phyloP scores from a whole-genome alignment of 64 coral and sea anemone genomes.

The Porites australiensis region DNA sequence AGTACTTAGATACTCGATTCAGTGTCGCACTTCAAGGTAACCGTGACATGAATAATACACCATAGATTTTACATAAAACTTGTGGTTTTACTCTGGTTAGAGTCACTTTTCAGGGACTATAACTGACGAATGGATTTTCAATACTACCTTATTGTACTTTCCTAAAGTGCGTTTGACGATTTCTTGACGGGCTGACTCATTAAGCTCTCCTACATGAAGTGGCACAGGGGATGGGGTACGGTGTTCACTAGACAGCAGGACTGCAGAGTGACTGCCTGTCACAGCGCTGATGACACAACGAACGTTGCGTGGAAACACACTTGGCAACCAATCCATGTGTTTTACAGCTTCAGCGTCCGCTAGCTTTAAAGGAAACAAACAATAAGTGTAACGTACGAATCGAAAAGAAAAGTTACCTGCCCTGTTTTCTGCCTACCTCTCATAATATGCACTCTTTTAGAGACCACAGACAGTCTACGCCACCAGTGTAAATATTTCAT shows the following conservation, averaged over 20 bases:
- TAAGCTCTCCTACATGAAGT: slow-evolving; percentile 52
- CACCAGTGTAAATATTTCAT: no score
- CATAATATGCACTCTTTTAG: no score
- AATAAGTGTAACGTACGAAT: no score
- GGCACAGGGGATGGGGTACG: neutral
- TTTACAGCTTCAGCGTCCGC: slow-evolving; percentile 47
- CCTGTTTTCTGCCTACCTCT: no score
- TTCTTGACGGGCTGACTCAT: slow-evolving; percentile 58
- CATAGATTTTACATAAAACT: no score
- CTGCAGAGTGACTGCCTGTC: slow-evolving; percentile 62
- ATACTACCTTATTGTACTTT: slow-evolving; percentile 83
- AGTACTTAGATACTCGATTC: no score
- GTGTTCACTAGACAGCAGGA: slow-evolving; percentile 14
- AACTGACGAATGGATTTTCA: neutral
- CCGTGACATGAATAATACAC: no score
- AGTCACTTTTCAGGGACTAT: neutral
- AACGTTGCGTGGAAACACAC: slow-evolving; percentile 58
- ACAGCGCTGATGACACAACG: slow-evolving; percentile 79
- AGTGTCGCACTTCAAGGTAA: no score
- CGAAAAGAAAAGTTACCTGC: no score
- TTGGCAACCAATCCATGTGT: slow-evolving; percentile 75
- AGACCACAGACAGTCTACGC: no score
- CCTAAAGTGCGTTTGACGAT: slow-evolving; percentile 75
- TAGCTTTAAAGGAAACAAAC: slow-evolving; percentile 39
- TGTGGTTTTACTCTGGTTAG: no score